phyloP scores from a whole-genome alignment of 92 coral and sea anemone genomes.

The Siderastrea radians region DNA sequence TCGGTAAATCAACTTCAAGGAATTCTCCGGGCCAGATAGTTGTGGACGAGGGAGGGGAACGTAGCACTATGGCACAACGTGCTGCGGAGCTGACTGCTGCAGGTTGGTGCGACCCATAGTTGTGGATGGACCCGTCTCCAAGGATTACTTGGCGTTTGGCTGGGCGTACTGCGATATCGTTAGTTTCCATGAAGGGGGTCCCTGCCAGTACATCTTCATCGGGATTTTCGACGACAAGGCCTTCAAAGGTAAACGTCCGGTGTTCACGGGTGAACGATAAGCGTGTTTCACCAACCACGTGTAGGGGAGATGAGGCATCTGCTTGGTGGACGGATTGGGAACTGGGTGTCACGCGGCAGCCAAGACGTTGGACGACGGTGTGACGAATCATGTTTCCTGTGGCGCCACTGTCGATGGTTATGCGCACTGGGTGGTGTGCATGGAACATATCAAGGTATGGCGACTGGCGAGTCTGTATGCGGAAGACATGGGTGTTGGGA shows the following conservation, averaged over 20 bases:
- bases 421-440: slow-evolving; percentile 52
- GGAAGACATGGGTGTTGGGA: slow-evolving; percentile 5
- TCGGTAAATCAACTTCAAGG: slow-evolving; percentile 63
- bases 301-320: slow-evolving; percentile 55
- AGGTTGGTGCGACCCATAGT: slow-evolving; percentile 23
- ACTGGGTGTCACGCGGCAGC: slow-evolving; percentile 22
- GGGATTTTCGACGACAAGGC: too few relatives aligned
- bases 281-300: slow-evolving; percentile 45
- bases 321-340: slow-evolving; percentile 61
- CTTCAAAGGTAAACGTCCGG: slow-evolving; percentile 45
- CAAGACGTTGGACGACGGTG: too few relatives aligned
- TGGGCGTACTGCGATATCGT: slow-evolving; percentile 55
- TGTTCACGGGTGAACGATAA: slow-evolving; percentile 38
- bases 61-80: slow-evolving; percentile 64
- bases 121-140: slow-evolving; percentile 2
- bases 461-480: slow-evolving; percentile 64
- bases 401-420: slow-evolving; percentile 67
- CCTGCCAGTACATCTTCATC: too few relatives aligned
- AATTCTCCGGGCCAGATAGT: slow-evolving; percentile 77
- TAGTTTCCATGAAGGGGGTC: too few relatives aligned
- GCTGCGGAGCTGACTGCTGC: too few relatives aligned
- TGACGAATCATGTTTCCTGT: slow-evolving; percentile 65
- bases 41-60: slow-evolving; percentile 63
- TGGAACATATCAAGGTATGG: slow-evolving; percentile 67
- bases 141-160: slow-evolving; percentile 45